phyloP scores from a whole-genome alignment of 35 echinoderm and acorn worm genomes.

The Apostichopus japonicus region DNA sequence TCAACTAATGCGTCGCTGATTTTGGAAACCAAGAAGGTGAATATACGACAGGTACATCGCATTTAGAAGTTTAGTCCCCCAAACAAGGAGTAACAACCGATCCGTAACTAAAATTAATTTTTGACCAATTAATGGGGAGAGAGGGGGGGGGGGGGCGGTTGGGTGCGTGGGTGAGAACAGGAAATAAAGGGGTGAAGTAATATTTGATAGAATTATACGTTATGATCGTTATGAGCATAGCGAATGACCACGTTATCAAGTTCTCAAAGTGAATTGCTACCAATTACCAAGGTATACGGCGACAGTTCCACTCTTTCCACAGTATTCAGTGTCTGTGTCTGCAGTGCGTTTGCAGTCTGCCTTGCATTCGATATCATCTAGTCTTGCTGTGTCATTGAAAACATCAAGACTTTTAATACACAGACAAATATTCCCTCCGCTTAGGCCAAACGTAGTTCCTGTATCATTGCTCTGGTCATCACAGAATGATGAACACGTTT shows the following conservation, averaged over 20 bases:
- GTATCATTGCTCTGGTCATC: neutral
- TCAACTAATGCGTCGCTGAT: too few species aligned
- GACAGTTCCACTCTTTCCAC: neutral
- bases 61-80: too few species aligned
- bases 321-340: neutral
- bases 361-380: neutral
- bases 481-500: neutral
- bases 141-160: neutral
- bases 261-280: neutral
- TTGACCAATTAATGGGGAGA: too few species aligned
- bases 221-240: too few species aligned
- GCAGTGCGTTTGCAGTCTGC: neutral
- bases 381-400: neutral
- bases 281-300: neutral
- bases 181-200: neutral
- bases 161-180: too few species aligned
- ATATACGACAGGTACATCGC: too few species aligned
- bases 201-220: neutral
- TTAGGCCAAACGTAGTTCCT: neutral
- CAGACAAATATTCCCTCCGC: neutral
- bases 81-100: too few species aligned
- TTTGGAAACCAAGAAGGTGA: too few species aligned
- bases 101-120: too few species aligned
- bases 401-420: neutral
- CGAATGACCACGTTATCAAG: neutral